These are phyloP conservation scores for Muntiacus muntjak DNA, from an alignment of 2,113 vertebrate genomes.

Conservation along the genomic window DNA sequence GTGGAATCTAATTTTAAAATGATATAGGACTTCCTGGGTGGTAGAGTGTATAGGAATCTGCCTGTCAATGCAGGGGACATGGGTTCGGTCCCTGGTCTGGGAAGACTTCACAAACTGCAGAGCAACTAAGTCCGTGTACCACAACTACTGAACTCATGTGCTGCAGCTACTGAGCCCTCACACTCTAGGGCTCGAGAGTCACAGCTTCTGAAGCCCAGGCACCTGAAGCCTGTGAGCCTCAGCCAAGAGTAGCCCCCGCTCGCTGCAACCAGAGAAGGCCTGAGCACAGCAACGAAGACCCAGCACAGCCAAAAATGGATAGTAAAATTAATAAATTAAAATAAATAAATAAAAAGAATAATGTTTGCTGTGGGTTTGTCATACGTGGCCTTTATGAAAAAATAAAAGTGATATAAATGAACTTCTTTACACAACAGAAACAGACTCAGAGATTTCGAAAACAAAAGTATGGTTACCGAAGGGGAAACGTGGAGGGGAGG, in stretches of 20 bases:
- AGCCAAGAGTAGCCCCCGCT: rapidly evolving
- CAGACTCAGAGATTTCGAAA: background rate
- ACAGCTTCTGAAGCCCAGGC: background rate
- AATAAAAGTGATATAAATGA: background rate
- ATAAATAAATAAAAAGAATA: background rate
- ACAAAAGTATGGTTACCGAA: background rate
- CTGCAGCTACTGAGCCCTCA: background rate
- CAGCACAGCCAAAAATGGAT: background rate
- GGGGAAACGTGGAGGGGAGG: background rate
- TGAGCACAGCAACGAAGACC: background rate
- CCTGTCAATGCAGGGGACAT: background rate
- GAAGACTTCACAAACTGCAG: background rate
- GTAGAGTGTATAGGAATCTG: background rate
- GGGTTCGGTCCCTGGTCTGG: background rate
- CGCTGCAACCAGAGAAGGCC: background rate
- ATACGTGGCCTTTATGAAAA: background rate
- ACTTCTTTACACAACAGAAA: background rate
- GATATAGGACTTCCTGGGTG: background rate
- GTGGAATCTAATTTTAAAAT: background rate
- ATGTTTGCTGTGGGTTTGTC: background rate
- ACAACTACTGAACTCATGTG: background rate
- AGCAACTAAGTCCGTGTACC: background rate
- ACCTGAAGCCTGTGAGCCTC: background rate
- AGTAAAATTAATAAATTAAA: background rate
- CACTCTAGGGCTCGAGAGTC: background rate